These are phyloP conservation scores for Heterodera carotae DNA, from an alignment of 1,140 invertebrate genomes.

Conservation along the genomic window DNA sequence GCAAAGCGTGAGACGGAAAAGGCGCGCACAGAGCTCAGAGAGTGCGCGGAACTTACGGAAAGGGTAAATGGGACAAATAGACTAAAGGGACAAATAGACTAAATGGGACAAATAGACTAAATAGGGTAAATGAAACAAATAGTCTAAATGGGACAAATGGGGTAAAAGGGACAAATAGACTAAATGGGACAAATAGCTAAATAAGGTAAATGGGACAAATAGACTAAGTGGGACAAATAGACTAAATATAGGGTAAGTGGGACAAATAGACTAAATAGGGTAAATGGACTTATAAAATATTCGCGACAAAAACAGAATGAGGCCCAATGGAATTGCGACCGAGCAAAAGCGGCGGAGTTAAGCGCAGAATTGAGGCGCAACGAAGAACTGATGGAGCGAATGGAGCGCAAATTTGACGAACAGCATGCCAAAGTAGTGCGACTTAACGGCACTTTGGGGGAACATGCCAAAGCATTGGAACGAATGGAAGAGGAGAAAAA, in stretches of 20 bases:
- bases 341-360: slow-evolving; percentile 42
- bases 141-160: no score
- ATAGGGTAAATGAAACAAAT: not conserved
- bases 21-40: not conserved
- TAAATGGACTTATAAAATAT: slow-evolving; percentile 4
- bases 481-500: slow-evolving; percentile 47
- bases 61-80: not conserved
- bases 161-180: not conserved
- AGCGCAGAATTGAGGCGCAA: slow-evolving; percentile 51
- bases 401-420: slow-evolving; percentile 61
- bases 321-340: slow-evolving; percentile 30
- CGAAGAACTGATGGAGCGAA: slow-evolving; percentile 54
- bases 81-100: not conserved
- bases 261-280: no score
- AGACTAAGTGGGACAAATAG: not conserved
- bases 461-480: slow-evolving; percentile 52
- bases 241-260: not conserved
- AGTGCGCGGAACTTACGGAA: not conserved
- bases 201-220: no score
- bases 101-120: not conserved
- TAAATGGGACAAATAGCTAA: no score
- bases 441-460: slow-evolving; percentile 48
- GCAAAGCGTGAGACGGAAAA: not conserved
- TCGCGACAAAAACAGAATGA: slow-evolving; percentile 2
- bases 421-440: slow-evolving; percentile 60